Evolutionary conservation across 2,113 vertebrate species (phyloP), one percentile per base, ranked within the genome.

Genomic region (Burhinus oedicnemus): DNA sequence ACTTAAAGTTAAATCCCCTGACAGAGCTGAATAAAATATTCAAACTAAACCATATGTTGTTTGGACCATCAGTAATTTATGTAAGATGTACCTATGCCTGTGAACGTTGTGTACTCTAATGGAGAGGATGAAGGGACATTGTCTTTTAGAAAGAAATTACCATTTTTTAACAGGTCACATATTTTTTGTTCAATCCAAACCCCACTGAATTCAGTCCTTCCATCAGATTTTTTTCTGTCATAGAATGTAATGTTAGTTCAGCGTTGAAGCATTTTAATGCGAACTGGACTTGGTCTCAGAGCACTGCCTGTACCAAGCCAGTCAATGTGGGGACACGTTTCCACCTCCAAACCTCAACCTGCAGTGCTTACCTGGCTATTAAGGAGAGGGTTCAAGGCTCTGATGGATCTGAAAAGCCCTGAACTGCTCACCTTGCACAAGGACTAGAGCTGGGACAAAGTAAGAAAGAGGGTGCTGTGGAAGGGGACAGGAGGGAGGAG

Each of bases 31-130:
- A 94, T 95, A 79, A 95, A 97, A 88, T 96, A 94, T 97, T 95
- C 93, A 97, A 90, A 91, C 83, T 94, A 94, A 97, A 95, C 93
- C 97, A 95, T 95, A 95, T 98, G 97, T 92, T 97, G 77, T 91
- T 97, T 89, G 69, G 79, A 90, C 78, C 87, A 95, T 82, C 87
- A 83, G 87, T 86, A 94, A 97, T 96, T 95, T 77, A 85, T 93
- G 87, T 93, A 90, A 83, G 42, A 74, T 89, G 40, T 88, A 89
- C 62, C 49, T 95, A 70, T 80, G 71, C 34, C 49, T 91, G 26
- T 87, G 81, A 93, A 83, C 13, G 36, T 51, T 87, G 26, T 74
- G 54, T 77, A 77, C n/a, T 44, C n/a, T 92, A 85, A 94, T 62
- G 54, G 77, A 83, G 40, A 87, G 23, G 60, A 79, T 61, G 58